Percentiles rank a stretch among this genome's conserved stretches.
Conservation (phyloP, 1,140 invertebrate species). For the Nymphalis io region DNA sequence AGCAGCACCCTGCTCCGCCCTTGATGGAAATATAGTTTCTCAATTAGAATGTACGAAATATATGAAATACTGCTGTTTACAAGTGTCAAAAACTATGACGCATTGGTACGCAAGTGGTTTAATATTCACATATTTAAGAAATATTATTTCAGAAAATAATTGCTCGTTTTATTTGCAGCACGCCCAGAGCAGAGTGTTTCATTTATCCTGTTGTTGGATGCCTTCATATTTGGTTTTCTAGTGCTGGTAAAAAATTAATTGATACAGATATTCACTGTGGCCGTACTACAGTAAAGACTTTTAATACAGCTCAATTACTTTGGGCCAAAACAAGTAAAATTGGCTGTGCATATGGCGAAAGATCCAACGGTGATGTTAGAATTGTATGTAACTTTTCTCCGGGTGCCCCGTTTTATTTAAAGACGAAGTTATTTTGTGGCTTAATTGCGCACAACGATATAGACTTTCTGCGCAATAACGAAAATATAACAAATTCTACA, state of each 20-base stretch:
- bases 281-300: conserved; percentile 51
- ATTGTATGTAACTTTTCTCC: conserved; percentile 71
- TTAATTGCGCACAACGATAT: conserved; percentile 50
- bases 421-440: conserved; percentile 63
- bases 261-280: conserved; percentile 61
- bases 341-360: conserved; percentile 63
- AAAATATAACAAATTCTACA: conserved; percentile 41
- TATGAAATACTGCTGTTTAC: conserved; percentile 54
- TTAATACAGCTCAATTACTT: conserved; percentile 60
- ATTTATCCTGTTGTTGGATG: conserved; percentile 62
- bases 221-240: conserved; percentile 66
- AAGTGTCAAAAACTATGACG: conserved; percentile 31
- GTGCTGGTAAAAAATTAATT: conserved; percentile 49
- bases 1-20: conserved; percentile 60
- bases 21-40: conserved; percentile 54
- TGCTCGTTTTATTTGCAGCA: conserved; percentile 45
- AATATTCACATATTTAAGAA: not conserved
- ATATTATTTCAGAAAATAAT: conserved; percentile 3
- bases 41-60: conserved; percentile 71
- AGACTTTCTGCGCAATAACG: conserved; percentile 17
- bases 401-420: conserved; percentile 60
- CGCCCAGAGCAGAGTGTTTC: conserved; percentile 62
- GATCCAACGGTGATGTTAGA: conserved; percentile 55
- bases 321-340: conserved; percentile 68
- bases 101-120: conserved; percentile 46